These are phyloP conservation scores for Zelostemma sp. DNA, from an alignment of 1,140 invertebrate genomes.

Conservation along the genomic window DNA sequence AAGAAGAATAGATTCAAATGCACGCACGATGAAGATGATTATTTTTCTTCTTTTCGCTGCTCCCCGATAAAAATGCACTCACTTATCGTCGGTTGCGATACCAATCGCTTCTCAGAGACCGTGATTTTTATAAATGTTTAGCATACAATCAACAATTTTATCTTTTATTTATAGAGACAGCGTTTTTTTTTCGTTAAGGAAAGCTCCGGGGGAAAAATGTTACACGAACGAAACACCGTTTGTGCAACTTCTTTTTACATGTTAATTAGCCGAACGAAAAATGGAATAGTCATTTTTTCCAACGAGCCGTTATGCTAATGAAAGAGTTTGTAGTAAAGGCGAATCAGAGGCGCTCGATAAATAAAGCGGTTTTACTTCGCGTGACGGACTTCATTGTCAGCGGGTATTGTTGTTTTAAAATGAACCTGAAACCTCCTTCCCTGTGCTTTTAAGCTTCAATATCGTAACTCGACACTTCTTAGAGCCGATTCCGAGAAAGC, in stretches of 20 bases:
- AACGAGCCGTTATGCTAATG: background rate
- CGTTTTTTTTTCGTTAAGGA: background rate
- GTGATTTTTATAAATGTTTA: background rate
- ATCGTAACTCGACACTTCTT: constrained; percentile 5
- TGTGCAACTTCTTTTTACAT: background rate
- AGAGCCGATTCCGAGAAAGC: background rate
- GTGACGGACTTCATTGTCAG: background rate
- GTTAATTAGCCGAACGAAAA: too few relatives aligned
- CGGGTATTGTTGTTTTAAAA: background rate
- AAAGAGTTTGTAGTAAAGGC: background rate
- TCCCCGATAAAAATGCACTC: background rate
- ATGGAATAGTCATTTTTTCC: background rate
- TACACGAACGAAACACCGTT: too few relatives aligned
- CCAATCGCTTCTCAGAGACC: too few relatives aligned
- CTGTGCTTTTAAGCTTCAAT: background rate
- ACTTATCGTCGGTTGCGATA: background rate
- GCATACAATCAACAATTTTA: constrained; percentile 1
- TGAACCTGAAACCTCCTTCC: background rate
- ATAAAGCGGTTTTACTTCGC: background rate
- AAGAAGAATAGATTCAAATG: constrained; percentile 2
- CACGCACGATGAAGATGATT: background rate
- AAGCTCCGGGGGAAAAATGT: too few relatives aligned
- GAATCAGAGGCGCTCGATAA: background rate
- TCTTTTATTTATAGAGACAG: background rate
- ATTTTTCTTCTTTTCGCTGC: background rate